These are phyloP conservation scores for Dendrolimus houi DNA, from an alignment of 2,888 invertebrate genomes.

Conservation along the genomic window DNA sequence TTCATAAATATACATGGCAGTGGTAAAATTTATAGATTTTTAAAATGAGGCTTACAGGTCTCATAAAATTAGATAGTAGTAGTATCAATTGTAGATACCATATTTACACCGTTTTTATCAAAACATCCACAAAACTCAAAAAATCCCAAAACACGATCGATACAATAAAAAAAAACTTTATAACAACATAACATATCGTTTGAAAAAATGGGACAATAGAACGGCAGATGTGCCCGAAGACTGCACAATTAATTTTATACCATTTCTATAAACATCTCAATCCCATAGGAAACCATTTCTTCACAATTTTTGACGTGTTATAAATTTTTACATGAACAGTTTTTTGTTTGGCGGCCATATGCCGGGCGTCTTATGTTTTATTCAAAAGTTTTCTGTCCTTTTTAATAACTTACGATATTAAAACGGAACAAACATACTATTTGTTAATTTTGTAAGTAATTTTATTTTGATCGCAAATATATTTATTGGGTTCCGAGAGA, in stretches of 20 bases:
- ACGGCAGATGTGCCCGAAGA: constrained; percentile 59
- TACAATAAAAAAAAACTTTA: constrained; percentile 18
- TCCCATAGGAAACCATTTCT: constrained; percentile 68
- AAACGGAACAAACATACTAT: neutral
- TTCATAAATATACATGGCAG: too few species aligned
- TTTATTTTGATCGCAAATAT: too few species aligned
- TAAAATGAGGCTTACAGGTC: too few species aligned
- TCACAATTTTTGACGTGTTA: constrained; percentile 67
- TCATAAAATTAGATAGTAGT: too few species aligned
- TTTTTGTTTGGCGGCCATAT: constrained; percentile 46
- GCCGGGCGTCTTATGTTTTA: constrained; percentile 33
- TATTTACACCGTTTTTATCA: too few species aligned
- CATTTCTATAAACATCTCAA: constrained; percentile 62
- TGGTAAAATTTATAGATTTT: too few species aligned
- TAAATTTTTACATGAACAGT: constrained; percentile 61
- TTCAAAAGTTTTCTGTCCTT: constrained; percentile 18
- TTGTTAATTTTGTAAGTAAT: too few species aligned
- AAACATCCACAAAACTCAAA: neutral
- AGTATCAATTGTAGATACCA: too few species aligned
- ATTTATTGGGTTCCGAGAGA: too few species aligned
- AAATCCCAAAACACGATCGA: constrained; percentile 3
- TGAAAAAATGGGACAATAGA: constrained; percentile 46
- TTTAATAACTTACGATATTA: constrained; percentile 17
- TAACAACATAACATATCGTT: constrained; percentile 13
- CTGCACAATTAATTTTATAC: constrained; percentile 70